Percentiles rank a stretch among this genome's conserved stretches.
Evolutionary conservation across 1,140 invertebrate genomes (phyloP).

Genomic region (Cotesia vestalis): DNA sequence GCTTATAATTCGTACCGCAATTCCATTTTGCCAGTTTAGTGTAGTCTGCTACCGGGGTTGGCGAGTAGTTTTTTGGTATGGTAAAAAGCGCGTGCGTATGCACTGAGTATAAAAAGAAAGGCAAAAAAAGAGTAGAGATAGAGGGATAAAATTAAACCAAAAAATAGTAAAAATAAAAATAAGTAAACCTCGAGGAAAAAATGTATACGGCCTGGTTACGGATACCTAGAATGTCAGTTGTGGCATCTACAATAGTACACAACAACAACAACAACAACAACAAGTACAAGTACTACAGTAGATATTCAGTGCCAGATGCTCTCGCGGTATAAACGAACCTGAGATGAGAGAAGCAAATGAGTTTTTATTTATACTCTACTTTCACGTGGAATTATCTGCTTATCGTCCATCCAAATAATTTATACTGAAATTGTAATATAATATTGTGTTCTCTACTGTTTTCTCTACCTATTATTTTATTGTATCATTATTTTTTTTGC

Average conservation of each 20-base stretch:
- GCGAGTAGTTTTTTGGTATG: slow-evolving; percentile 31
- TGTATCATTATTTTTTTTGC: neutral
- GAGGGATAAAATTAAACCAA: too few relatives aligned
- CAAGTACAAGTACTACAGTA: slow-evolving; percentile 1
- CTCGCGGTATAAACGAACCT: slow-evolving; percentile 33
- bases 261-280: neutral
- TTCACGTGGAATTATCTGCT: slow-evolving; percentile 38
- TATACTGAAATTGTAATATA: slow-evolving; percentile 11
- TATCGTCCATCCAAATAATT: slow-evolving; percentile 34
- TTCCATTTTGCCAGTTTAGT: slow-evolving; percentile 26
- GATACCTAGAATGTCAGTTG: slow-evolving; percentile 31
- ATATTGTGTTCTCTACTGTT: neutral
- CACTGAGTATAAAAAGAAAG: slow-evolving; percentile 1
- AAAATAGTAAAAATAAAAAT: neutral
- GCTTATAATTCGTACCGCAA: slow-evolving; percentile 40
- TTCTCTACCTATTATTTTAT: neutral
- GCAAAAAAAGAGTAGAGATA: neutral
- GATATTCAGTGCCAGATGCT: slow-evolving; percentile 35
- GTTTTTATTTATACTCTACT: slow-evolving; percentile 39
- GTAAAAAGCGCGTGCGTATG: slow-evolving; percentile 30
- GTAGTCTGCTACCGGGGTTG: slow-evolving; percentile 8
- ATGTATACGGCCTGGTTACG: slow-evolving; percentile 15
- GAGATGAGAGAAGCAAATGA: slow-evolving; percentile 35
- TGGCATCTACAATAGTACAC: slow-evolving; percentile 17
- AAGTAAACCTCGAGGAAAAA: neutral